Percentiles rank a stretch among this genome's conserved stretches.
phyloP scores from a whole-genome alignment of 2,797 vertebrate genomes.

The Rhynchonycteris naso region DNA sequence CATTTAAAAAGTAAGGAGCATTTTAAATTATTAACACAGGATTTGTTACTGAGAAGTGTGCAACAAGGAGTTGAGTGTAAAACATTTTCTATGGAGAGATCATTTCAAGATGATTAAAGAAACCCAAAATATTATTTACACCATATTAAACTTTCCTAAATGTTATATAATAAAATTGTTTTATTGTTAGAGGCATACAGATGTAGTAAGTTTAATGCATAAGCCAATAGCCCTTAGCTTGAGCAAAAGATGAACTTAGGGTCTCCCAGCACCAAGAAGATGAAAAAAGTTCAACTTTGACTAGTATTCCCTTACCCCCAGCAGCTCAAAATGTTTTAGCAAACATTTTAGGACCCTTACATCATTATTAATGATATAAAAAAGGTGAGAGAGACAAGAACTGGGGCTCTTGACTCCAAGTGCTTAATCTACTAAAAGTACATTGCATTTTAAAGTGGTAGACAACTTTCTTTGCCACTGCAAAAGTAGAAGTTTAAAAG shows the following conservation, averaged over 20 bases:
- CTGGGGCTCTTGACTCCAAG: not conserved
- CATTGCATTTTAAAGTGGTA: not conserved
- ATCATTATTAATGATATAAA: not conserved
- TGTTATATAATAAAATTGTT: not conserved
- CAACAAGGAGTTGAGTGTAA: not conserved
- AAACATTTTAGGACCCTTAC: not conserved
- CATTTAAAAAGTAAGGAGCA: not conserved
- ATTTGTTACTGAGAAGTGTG: not conserved
- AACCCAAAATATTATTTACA: slow-evolving; percentile 56
- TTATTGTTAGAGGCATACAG: not conserved
- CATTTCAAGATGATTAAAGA: slow-evolving; percentile 45
- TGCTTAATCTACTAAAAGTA: not conserved
- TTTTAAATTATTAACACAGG: not conserved
- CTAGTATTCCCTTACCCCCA: not conserved
- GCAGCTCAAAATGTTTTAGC: not conserved
- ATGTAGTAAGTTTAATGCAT: not conserved
- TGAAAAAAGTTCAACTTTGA: not conserved
- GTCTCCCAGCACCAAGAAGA: slow-evolving; percentile 51
- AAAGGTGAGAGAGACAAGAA: slow-evolving; percentile 22
- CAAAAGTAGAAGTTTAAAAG: slow-evolving; percentile 56
- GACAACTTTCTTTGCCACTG: not conserved
- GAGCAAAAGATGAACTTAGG: not conserved
- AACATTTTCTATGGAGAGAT: slow-evolving; percentile 59
- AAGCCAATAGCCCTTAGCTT: not conserved
- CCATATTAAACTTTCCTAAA: slow-evolving; percentile 31